These are phyloP conservation scores for Colistium nudipinnis DNA, from an alignment of 2,113 vertebrate species.

Conservation along the genomic window DNA sequence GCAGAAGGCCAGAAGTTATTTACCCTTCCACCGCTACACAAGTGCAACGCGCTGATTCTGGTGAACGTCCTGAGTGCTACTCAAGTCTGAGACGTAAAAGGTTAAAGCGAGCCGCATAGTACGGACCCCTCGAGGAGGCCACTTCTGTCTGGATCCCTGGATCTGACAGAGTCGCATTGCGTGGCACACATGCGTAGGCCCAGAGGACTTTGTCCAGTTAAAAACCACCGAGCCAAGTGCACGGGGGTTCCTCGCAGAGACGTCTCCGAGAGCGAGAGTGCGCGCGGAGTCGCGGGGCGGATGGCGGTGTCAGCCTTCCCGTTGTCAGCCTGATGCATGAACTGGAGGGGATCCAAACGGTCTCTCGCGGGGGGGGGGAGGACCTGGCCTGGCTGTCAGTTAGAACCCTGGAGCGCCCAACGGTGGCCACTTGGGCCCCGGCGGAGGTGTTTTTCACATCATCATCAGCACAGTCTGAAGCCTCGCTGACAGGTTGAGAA, in stretches of 20 bases:
- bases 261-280: constrained; percentile 38
- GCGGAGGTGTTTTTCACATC: constrained; percentile 51
- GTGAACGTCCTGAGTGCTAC: background rate
- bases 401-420: constrained; percentile 37
- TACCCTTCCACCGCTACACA: background rate
- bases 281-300: constrained; percentile 42
- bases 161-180: background rate
- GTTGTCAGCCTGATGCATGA: constrained; percentile 44
- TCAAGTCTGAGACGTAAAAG: constrained; percentile 4
- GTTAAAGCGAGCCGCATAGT: constrained; percentile 1
- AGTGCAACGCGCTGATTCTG: background rate
- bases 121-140: background rate
- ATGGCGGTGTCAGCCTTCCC: constrained; percentile 26
- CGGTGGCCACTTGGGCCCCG: constrained; percentile 41
- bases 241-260: constrained; percentile 20
- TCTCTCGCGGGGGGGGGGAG: constrained; percentile 41
- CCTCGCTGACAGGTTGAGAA: constrained; percentile 52
- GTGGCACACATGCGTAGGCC: constrained; percentile 18
- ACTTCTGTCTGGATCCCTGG: too few species aligned
- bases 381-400: constrained; percentile 51
- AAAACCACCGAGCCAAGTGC: constrained; percentile 28
- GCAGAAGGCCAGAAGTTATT: background rate
- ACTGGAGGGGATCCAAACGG: constrained; percentile 52
- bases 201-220: background rate
- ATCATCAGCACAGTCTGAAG: constrained; percentile 51